Base-by-base conservation (phyloP, 2,888 invertebrate genomes). In the Trichogramma dendrolimi region DNA sequence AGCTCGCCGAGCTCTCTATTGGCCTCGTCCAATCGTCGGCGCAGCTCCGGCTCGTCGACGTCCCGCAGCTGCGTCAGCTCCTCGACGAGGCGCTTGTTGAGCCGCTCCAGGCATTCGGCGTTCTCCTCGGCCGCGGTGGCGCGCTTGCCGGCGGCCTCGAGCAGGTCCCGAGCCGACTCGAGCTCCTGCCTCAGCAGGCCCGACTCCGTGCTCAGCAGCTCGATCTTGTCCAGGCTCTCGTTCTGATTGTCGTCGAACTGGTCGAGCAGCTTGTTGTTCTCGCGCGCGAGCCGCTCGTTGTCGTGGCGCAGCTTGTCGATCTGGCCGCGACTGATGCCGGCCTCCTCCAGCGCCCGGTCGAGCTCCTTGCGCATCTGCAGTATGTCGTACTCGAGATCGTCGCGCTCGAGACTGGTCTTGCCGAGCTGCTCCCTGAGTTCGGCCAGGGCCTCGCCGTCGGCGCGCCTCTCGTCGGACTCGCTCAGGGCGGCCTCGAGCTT, bases 371-470 rank as follows among this genome's bases (percentile, higher is more conserved):
- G 82, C 70, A 86, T 81, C 58, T 82, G 83, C 53, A 81, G 77
- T 54, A 87, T 83, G 77, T 86, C 85, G 54, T 83, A 82, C 71
- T 86, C 84, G 71, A 88, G 81, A 6, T 82, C 82, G 68, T 83
- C 82, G 70, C 85, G 86, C 55, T 89, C 89, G 53, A 67, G 66
- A 27, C 60, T 67, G 0, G 65, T 64, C 4, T 38, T 58, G 4
- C 71, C 69, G 7, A 78, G 58, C 38, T 71, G 70, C 27, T 71
- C 67, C 1, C 70, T 67, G 5, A 78, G 66, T 27, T 74, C 66
- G 0, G 68, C 64, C 6, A 76, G 46, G 1, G 71, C 60, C 11
- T 68, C 64, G 42, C 68, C 68, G 39, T 73, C 69, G n/a, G 71
- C 69, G 41, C 67, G 68, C 40, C 62, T 71, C 3, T 61, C 64